A percentile compares a stretch with the other conserved stretches of the same genome.
Conservation (phyloP, 2,797 vertebrate species). For the Huso huso region DNA sequence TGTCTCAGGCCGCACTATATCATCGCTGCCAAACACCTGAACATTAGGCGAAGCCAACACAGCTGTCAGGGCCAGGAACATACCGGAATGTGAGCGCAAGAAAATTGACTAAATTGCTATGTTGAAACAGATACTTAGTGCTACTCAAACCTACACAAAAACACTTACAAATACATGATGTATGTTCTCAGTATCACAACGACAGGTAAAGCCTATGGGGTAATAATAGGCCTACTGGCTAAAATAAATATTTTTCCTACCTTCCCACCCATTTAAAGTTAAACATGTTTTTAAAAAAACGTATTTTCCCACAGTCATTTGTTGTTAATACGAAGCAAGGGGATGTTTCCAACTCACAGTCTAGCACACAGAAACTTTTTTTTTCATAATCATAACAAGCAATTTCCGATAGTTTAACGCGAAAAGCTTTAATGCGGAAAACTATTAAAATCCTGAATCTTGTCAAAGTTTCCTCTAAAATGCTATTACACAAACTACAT, state of each 20-base stretch:
- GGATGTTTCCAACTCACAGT: not conserved
- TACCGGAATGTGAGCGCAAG: slow-evolving; percentile 42
- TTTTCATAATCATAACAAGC: not conserved
- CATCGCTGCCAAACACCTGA: slow-evolving; percentile 43
- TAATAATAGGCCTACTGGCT: too few relatives aligned
- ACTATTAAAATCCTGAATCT: not conserved
- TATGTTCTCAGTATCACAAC: too few relatives aligned
- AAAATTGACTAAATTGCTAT: slow-evolving; percentile 17
- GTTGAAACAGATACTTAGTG: not conserved
- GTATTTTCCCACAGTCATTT: too few relatives aligned
- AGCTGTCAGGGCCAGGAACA: slow-evolving; percentile 49
- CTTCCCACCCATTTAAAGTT: too few relatives aligned
- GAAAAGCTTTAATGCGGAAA: not conserved
- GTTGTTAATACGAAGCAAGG: not conserved
- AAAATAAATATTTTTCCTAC: too few relatives aligned
- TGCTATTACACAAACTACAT: not conserved
- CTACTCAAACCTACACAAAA: too few relatives aligned
- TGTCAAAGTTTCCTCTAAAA: slow-evolving; percentile 2
- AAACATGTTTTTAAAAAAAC: too few relatives aligned
- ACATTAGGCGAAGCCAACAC: slow-evolving; percentile 42
- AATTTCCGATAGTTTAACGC: not conserved
- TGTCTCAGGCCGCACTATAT: too few relatives aligned
- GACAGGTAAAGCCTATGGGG: too few relatives aligned
- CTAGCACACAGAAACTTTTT: not conserved
- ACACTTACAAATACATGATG: too few relatives aligned